Evolutionary conservation across 2,888 invertebrate genomes (phyloP).

Genomic region (Acanthosepion pharaonis): DNA sequence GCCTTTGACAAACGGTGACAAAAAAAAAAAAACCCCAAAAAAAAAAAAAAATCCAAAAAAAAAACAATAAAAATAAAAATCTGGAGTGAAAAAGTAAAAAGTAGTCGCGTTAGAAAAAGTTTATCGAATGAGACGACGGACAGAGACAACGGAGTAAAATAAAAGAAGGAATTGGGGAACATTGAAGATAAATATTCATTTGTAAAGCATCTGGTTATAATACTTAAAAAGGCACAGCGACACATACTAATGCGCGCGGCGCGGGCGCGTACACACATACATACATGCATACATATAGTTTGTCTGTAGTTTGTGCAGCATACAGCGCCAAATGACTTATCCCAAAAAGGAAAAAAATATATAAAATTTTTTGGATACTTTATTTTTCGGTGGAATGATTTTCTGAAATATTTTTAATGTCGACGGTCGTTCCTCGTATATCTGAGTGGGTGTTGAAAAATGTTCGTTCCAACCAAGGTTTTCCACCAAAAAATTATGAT

Average conservation of each 20-base stretch:
- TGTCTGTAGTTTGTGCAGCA: too few species aligned
- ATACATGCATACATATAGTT: too few species aligned
- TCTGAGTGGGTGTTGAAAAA: too few species aligned
- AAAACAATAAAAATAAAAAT: not conserved
- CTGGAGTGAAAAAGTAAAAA: not conserved
- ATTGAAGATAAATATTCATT: not conserved
- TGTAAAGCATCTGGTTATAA: not conserved
- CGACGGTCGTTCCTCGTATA: too few species aligned
- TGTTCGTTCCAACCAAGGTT: too few species aligned
- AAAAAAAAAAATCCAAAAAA: not conserved
- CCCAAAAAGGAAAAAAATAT: too few species aligned
- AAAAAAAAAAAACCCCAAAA: not conserved
- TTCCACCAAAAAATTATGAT: too few species aligned
- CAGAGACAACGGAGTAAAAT: not conserved
- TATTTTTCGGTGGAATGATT: too few species aligned
- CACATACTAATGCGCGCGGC: not conserved
- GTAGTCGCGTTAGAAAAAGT: not conserved
- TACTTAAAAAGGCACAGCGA: not conserved
- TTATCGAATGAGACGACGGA: not conserved
- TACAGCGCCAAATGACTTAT: too few species aligned
- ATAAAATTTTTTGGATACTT: too few species aligned
- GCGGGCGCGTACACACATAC: not conserved
- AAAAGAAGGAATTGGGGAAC: not conserved
- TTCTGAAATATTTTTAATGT: too few species aligned
- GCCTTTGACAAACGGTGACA: not conserved